Base-by-base conservation (phyloP, 2,797 vertebrate species). In the Girardinus metallicus region DNA sequence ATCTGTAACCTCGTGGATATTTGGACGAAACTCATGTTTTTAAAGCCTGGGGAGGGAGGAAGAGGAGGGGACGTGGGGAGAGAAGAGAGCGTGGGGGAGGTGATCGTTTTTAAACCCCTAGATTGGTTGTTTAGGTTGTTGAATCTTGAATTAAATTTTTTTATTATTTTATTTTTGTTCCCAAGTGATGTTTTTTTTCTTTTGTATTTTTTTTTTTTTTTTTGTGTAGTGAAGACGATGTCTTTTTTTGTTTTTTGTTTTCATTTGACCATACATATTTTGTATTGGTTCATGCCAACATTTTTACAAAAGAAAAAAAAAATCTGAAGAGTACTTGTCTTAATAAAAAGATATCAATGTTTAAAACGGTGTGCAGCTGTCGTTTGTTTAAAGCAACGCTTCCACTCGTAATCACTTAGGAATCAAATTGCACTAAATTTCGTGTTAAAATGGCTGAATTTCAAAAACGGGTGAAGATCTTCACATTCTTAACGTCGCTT, bases 311-410 rank as follows among this genome's bases (percentile, higher is more conserved):
- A 97, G 95, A 82, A 90, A 90, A 90, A 91, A 92, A 97, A 97
- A 97, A 96, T 97, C 96, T 80, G 96, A 98, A 97, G 97, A 97
- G 96, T 99, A 97, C 97, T 98, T 98, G 98, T 99, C 98, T 99
- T 99, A 98, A 99, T 99, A 98, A 99, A 98, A 98, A 97, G 96
- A 96, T 96, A 95, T 99, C 97, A 98, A 99, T 98, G 98, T 99
- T 97, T 96, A 95, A 95, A 96, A 74, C 15, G 47, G n/a, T 26
- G 85, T 78, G 66, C 72, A 77, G 75, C 80, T 87, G 82, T 93
- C 68, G 89, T 53, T 91, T 84, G 46, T 82, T 88, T 34, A 79
- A 76, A 83, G 75, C 18, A 0, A 1, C 18, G 62, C 1, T 73
- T 80, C 80, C 9, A 31, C 81, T 84, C 18, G 7, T 44, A 3